Conservation (phyloP, 1,140 invertebrate genomes). For the Papilio polytes region DNA sequence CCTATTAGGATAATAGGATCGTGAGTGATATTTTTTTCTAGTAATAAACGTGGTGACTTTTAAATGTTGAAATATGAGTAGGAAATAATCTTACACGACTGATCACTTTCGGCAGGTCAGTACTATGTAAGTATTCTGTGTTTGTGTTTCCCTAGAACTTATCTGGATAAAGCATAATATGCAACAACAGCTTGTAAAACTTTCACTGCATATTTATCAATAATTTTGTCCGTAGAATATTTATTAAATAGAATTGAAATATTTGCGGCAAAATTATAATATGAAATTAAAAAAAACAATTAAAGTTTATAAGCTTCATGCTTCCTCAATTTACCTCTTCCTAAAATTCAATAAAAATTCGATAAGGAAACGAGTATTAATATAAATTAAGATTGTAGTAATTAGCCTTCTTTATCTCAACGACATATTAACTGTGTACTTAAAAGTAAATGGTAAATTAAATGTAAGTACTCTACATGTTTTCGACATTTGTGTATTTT, state of each 20-base stretch:
- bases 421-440: no score
- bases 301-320: conserved; percentile 15
- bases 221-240: not conserved
- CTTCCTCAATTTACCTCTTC: conserved; percentile 50
- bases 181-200: not conserved
- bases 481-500: no score
- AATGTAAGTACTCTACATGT: no score
- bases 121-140: not conserved
- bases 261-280: not conserved
- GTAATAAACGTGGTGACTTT: conserved; percentile 17
- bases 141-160: not conserved
- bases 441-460: no score
- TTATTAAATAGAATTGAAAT: not conserved
- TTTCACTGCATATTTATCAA: not conserved
- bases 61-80: conserved; percentile 17
- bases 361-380: no score
- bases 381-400: no score
- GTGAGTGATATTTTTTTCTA: conserved; percentile 22
- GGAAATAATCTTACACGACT: not conserved
- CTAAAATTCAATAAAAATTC: conserved; percentile 29
- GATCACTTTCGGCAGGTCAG: not conserved
- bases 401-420: no score
- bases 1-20: conserved; percentile 5
- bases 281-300: not conserved
- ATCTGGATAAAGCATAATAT: not conserved